Base-by-base conservation (phyloP, 2,888 invertebrate genomes). In the Nudaria mundana region DNA sequence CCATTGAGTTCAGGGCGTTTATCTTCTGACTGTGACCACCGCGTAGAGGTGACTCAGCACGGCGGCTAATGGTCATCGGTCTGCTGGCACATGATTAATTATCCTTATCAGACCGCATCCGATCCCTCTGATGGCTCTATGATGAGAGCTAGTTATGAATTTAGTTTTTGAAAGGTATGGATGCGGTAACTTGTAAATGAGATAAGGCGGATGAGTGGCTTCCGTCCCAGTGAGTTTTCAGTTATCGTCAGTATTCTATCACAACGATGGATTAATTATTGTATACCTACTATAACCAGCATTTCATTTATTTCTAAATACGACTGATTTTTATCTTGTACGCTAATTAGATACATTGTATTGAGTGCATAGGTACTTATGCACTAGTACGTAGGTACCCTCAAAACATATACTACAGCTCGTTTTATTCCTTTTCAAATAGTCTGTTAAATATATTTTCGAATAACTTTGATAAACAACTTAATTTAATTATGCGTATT, bases 21-120 rank as follows among this genome's bases (percentile, higher is more conserved):
- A 48, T 48, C 41, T 32, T 42, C 44, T 48, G 32, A 46, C 52
- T 40, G 52, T 75, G 81, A 74, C 81, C 79, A 78, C 80, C 80
- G 60, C 65, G 64, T 56, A 63, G 62, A 52, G 50, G 58, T 87
- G 86, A 86, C 56, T 85, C 86, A 85, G 86, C 85, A 66, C 48
- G 46, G 31, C 40, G 52, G 59, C 79, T 84, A 84, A 84, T 86
- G 86, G 85, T 85, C 86, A 87, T 75, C 75, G 64, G 69, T 51
- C 44, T 53, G 60, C 46, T 40, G 34, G 44, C 53, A 40, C 57
- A 76, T 86, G 86, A 87, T 87, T 86, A 82, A 87, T 87, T 76
- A 76, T 69, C 66, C 70, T 81, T 85, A 86, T 87, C 87, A 74
- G 64, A 62, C 52, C 69, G 61, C 71, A 62, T 61, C 71, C 71